These are phyloP conservation scores for Lerista edwardsae DNA, from an alignment of 2,797 vertebrate genomes.

Conservation along the genomic window DNA sequence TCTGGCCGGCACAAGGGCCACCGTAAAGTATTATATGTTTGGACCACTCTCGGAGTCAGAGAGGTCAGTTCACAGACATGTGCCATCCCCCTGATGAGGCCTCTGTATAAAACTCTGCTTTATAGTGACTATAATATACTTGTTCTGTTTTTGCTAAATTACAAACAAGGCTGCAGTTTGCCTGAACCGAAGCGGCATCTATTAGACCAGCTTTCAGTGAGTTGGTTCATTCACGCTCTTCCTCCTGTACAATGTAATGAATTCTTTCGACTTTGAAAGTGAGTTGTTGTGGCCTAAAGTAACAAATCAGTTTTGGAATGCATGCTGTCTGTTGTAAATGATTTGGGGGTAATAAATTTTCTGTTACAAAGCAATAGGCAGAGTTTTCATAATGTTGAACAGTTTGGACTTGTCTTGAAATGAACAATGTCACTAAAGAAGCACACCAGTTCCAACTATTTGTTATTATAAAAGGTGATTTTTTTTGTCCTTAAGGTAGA, in stretches of 20 bases:
- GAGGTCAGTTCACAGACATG: too few relatives aligned
- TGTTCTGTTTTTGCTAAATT: conserved; percentile 8
- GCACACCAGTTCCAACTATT: conserved; percentile 76
- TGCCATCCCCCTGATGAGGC: not conserved
- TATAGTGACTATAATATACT: not conserved
- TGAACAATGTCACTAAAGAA: conserved; percentile 82
- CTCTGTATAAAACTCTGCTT: not conserved
- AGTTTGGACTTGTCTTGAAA: conserved; percentile 88
- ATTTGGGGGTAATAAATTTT: conserved; percentile 87
- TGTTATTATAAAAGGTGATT: conserved; percentile 79
- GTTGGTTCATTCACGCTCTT: conserved; percentile 50
- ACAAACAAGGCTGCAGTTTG: conserved; percentile 29
- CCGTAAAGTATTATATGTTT: too few relatives aligned
- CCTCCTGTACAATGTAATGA: conserved; percentile 63
- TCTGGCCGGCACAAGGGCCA: too few relatives aligned
- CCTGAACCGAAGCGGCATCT: not conserved
- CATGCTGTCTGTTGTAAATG: conserved; percentile 83
- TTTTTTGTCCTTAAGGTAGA: conserved; percentile 80
- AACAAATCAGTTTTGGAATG: conserved; percentile 88
- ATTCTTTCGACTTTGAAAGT: conserved; percentile 73
- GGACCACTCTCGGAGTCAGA: too few relatives aligned
- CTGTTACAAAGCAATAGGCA: conserved; percentile 79
- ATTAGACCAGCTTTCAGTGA: not conserved
- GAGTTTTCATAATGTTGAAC: conserved; percentile 84
- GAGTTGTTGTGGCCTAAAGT: conserved; percentile 78